Base-by-base conservation (phyloP, 2,888 invertebrate species). In the Drosophila peninsularis region DNA sequence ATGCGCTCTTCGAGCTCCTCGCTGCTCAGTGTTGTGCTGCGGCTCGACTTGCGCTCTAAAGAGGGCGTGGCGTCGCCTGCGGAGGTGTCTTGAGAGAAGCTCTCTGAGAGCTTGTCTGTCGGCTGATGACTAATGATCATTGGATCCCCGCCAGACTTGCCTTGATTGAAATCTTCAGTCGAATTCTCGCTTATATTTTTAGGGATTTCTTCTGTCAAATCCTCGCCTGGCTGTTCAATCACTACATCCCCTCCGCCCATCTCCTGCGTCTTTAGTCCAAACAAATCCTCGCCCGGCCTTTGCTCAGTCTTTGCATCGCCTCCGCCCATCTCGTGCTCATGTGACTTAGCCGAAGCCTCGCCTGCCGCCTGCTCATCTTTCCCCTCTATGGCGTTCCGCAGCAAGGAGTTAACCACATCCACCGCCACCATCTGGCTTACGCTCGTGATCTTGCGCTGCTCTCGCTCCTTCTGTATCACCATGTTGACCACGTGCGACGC, bases 1-100 rank as follows among this genome's bases (percentile, higher is more conserved):
- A 85, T 88, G 2, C 85, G 85, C 4, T 68, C 36, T 6, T 71
- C 62, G 7, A 88, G 10, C 13, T 82, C 68, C 5, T 30, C 60
- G 0, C 6, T 17, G 32, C 52, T 72, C 5, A 27, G 24, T 4
- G 17, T 54, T 3, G 76, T 36, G 13, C 11, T 27, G 37, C 27
- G 17, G 7, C 56, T 45, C 14, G 17, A n/a, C 10, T 41, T 41
- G 14, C 2, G 1, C 30, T 19, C 30, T 7, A 14, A 14, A 3
- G 11, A 13, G 2, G 10, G 17, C 13, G 13, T 36, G 0, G 13
- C 14, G 2, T 45, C 45, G 34, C 6, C 1, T 13, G 0, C 27
- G 7, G 45, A 47, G 0, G 6, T 30, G 30, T 13, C 17, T 11
- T 6, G 6, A 19, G 30, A 4, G 30, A 11, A 17, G 3, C 1